Evolutionary conservation across 1,140 invertebrate species (phyloP).

Genomic region (Coelopa frigida): DNA sequence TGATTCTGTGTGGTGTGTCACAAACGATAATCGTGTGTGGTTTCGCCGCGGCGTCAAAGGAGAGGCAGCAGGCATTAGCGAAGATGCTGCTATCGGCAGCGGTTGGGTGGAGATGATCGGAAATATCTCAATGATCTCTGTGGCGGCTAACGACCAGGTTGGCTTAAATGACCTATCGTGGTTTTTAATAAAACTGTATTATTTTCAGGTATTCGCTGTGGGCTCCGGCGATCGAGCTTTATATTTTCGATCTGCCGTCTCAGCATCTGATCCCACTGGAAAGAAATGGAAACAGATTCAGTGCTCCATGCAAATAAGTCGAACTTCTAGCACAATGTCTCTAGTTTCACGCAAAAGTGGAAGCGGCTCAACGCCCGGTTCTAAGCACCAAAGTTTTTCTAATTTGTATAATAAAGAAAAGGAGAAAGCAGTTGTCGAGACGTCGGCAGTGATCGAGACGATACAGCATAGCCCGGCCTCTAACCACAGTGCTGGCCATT

Average conservation of each 20-base stretch:
- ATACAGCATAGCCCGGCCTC: constrained; percentile 55
- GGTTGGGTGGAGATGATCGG: constrained; percentile 81
- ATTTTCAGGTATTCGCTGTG: constrained; percentile 54
- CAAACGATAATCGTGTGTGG: constrained; percentile 79
- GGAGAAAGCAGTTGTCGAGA: constrained; percentile 39
- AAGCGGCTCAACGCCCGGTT: constrained; percentile 45
- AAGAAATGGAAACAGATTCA: constrained; percentile 76
- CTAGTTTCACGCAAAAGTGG: constrained; percentile 45
- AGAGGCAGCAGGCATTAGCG: constrained; percentile 59
- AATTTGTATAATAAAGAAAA: constrained; percentile 41
- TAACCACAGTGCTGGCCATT: constrained; percentile 36
- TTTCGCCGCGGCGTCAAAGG: constrained; percentile 78
- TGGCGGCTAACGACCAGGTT: constrained; percentile 77
- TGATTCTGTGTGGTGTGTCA: constrained; percentile 81
- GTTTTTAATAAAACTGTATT: not conserved
- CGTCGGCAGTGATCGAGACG: constrained; percentile 47
- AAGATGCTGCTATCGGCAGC: constrained; percentile 63
- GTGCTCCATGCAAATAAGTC: constrained; percentile 68
- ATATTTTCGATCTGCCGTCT: constrained; percentile 74
- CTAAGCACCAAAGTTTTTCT: constrained; percentile 42
- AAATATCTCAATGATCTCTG: constrained; percentile 72
- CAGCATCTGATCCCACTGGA: constrained; percentile 68
- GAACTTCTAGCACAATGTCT: constrained; percentile 64
- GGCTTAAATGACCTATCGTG: constrained; percentile 47
- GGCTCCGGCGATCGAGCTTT: constrained; percentile 60